Base-by-base conservation (phyloP, 2,797 vertebrate species). In the Epinephelus malabaricus region DNA sequence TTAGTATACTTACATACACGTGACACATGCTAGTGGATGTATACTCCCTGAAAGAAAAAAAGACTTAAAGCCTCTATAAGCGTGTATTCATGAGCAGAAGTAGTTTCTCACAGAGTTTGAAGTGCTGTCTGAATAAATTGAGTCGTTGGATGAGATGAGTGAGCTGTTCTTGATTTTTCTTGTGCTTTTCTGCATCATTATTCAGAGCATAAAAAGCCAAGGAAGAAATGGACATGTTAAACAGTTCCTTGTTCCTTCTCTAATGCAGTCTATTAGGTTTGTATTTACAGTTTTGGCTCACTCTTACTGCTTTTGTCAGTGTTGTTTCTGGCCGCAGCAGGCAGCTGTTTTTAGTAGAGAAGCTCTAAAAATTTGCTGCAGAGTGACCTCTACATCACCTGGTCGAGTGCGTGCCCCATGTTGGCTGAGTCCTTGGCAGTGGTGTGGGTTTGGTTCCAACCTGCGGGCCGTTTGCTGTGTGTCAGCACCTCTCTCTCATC, bases 91-190 rank as follows among this genome's bases (percentile, higher is more conserved):
- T 43, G 69, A 88, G 79, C 2, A 18, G 73, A 87, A 82, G 79
- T 74, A 59, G 71, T 84, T 81, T 73, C 74, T 79, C 72, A 18
- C 46, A 46, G 60, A 81, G 71, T 82, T 56, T 83, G 55, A 84
- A 84, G 66, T 49, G 66, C 73, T 62, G 27, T 78, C 79, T 82
- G 67, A 85, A 79, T 83, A 84, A 82, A 84, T 87, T 14, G 64
- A 73, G 69, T 58, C 30, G 82, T 81, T 73, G 62, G 69, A 74
- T 79, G 62, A 72, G 73, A 66, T 64, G 10, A 84, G 59, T 50
- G 30, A 62, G 34, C 43, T 40, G 38, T 40, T 40, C 38, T 40
- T 40, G 58, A 79, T 83, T 85, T 80, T 82, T 77, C 34, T n/a
- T 9, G 19, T 18, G 23, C 19, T 45, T 55, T 72, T 59, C 65